These are phyloP conservation scores for Ennomos erosarius DNA, from an alignment of 2,888 invertebrate species.

Conservation along the genomic window DNA sequence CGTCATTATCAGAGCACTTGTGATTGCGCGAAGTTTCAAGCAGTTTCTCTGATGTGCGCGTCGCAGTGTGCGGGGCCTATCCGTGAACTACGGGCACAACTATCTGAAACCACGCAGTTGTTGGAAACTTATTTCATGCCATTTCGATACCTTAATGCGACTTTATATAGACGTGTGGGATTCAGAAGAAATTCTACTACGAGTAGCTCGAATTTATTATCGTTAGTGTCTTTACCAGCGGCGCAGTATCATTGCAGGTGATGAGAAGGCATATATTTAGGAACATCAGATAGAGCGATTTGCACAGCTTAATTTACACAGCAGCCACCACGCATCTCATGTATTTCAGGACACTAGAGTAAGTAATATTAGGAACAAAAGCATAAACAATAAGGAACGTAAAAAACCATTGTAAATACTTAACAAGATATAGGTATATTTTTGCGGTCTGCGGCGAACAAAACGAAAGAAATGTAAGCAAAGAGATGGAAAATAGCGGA, in stretches of 20 bases:
- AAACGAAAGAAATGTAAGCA: constrained; percentile 57
- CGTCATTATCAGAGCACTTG: constrained; percentile 56
- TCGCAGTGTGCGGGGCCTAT: constrained; percentile 40
- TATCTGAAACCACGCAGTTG: constrained; percentile 51
- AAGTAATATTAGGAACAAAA: no score
- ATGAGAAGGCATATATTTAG: neutral
- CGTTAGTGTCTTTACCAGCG: no score
- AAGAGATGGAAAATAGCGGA: constrained; percentile 68
- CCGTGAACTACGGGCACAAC: constrained; percentile 44
- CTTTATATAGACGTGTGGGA: constrained; percentile 27
- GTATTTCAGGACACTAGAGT: neutral
- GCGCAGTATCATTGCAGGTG: neutral
- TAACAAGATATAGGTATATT: constrained; percentile 35
- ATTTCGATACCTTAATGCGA: constrained; percentile 31
- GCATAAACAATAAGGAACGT: constrained; percentile 15
- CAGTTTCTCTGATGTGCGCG: constrained; percentile 46
- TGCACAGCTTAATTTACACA: no score
- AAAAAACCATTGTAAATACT: constrained; percentile 29
- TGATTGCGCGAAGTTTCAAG: constrained; percentile 51
- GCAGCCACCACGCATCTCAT: neutral
- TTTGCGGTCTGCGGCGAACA: constrained; percentile 43
- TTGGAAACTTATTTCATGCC: constrained; percentile 38
- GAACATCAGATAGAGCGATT: no score
- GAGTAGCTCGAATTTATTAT: neutral
- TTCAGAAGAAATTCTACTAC: constrained; percentile 27